A percentile compares a stretch with the other conserved stretches of the same genome.
These are phyloP conservation scores for Rhagophthalmus giganteus DNA, from an alignment of 2,888 invertebrate species.

Conservation along the genomic window DNA sequence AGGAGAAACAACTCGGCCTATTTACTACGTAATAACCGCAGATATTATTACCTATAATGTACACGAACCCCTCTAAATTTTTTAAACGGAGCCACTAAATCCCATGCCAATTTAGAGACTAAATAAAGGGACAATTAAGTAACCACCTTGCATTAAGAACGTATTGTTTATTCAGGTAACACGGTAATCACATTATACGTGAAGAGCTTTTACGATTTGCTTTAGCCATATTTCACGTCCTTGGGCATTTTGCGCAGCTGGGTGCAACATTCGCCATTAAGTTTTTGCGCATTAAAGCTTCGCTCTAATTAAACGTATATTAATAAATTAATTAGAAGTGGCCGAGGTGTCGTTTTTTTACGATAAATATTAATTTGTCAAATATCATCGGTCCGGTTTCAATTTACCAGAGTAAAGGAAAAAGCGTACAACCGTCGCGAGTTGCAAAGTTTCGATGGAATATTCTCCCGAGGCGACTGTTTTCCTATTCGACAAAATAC, in stretches of 20 bases:
- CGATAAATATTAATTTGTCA: too few species aligned
- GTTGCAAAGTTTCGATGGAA: constrained; percentile 6
- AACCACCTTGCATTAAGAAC: constrained; percentile 14
- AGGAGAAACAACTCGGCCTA: background rate
- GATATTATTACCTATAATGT: background rate
- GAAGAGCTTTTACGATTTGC: constrained; percentile 20
- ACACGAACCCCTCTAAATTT: background rate
- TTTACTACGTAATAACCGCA: background rate
- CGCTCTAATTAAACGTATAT: background rate
- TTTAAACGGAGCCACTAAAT: background rate
- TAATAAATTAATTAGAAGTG: constrained; percentile 7
- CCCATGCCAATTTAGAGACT: constrained; percentile 9
- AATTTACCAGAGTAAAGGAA: too few species aligned
- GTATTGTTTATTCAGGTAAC: constrained; percentile 25
- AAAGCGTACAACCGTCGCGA: background rate
- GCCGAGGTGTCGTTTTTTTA: too few species aligned
- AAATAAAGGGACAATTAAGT: constrained; percentile 21
- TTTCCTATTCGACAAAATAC: background rate
- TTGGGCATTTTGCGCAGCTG: constrained; percentile 4
- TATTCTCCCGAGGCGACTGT: constrained; percentile 7
- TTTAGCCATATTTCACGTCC: background rate
- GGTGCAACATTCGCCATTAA: constrained; percentile 10
- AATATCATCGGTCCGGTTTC: too few species aligned
- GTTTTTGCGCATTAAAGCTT: constrained; percentile 3
- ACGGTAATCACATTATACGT: constrained; percentile 20